These are phyloP conservation scores for Pagetopsis macropterus DNA, from an alignment of 2,797 vertebrate genomes.

Conservation along the genomic window DNA sequence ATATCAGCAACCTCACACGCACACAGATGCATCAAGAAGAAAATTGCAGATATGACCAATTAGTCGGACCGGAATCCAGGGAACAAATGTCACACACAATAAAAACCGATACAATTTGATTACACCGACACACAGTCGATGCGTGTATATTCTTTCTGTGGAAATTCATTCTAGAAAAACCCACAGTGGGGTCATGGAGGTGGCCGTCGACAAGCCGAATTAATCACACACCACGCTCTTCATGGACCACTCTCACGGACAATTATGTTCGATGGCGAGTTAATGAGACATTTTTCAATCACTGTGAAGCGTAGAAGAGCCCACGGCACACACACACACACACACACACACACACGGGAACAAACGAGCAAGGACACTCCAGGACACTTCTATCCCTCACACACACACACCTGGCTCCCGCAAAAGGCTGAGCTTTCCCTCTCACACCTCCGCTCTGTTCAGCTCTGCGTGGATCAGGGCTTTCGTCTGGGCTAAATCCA, in stretches of 20 bases:
- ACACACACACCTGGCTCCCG: constrained; percentile 15
- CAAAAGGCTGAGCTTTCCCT: constrained; percentile 67
- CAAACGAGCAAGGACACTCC: too few species aligned
- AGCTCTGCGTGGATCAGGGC: constrained; percentile 49
- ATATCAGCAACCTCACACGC: neutral
- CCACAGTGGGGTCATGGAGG: constrained; percentile 40
- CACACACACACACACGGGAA: constrained; percentile 17
- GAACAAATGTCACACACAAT: neutral
- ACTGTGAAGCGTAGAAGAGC: constrained; percentile 34
- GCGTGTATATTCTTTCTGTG: constrained; percentile 4
- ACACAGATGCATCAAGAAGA: neutral
- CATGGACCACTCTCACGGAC: constrained; percentile 42
- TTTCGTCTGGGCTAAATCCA: constrained; percentile 65
- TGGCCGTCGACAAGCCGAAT: constrained; percentile 35
- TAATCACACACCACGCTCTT: constrained; percentile 57
- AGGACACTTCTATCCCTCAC: too few species aligned
- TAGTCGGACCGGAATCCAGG: neutral
- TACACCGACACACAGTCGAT: neutral
- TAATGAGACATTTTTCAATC: constrained; percentile 63
- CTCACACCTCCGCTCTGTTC: constrained; percentile 62
- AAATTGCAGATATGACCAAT: constrained; percentile 12
- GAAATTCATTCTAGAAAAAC: constrained; percentile 32
- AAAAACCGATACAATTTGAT: neutral
- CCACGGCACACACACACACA: constrained; percentile 18
- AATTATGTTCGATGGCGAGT: constrained; percentile 47